Evolutionary conservation across 2,888 invertebrate genomes (phyloP).

Genomic region (Oligia strigilis): DNA sequence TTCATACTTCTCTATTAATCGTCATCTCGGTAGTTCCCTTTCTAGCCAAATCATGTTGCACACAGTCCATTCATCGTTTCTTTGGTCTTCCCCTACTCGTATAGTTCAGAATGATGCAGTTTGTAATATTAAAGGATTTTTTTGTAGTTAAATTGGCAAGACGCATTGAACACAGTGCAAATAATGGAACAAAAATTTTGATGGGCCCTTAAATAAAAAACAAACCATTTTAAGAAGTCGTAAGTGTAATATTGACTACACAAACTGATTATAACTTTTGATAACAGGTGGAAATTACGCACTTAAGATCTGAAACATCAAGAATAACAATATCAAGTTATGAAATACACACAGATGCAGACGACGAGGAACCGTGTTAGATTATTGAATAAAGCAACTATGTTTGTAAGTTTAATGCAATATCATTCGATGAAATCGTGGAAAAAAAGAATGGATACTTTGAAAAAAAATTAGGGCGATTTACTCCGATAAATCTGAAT

Average conservation of each 20-base stretch:
- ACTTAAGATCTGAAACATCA: conserved; percentile 83
- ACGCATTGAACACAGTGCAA: background rate
- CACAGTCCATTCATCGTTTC: background rate
- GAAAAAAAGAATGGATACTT: background rate
- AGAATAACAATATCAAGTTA: conserved; percentile 83
- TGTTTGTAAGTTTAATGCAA: conserved; percentile 42
- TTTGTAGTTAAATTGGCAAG: background rate
- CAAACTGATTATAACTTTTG: conserved; percentile 49
- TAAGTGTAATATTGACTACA: background rate
- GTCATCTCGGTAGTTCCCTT: background rate
- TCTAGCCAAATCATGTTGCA: background rate
- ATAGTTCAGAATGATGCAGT: background rate
- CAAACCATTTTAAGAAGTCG: background rate
- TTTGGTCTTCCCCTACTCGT: background rate
- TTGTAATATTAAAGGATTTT: too few relatives aligned
- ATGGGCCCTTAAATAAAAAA: background rate
- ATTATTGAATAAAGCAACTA: conserved; percentile 30
- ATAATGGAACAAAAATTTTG: background rate
- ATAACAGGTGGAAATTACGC: conserved; percentile 84
- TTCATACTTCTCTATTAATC: background rate
- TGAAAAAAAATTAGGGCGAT: background rate
- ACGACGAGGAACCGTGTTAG: conserved; percentile 71
- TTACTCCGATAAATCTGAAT: background rate
- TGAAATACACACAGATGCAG: conserved; percentile 78
- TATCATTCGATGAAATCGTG: conserved; percentile 5